Evolutionary conservation across 2,797 vertebrate species (phyloP).

Genomic region (Rhadinocentrus ornatus): DNA sequence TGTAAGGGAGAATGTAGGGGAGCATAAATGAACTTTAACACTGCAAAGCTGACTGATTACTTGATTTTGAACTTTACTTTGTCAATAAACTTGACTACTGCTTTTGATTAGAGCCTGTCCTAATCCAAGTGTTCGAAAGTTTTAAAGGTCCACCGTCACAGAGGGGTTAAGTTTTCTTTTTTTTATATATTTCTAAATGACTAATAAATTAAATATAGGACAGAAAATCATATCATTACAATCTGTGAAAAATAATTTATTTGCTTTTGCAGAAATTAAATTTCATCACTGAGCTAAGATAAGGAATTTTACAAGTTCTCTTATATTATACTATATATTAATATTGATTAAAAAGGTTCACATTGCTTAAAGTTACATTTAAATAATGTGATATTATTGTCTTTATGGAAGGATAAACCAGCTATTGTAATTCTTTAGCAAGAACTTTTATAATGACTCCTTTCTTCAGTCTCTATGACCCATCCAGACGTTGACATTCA

Average conservation of each 20-base stretch:
- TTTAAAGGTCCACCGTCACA: not conserved
- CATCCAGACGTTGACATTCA: constrained; percentile 8
- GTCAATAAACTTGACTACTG: too few relatives aligned
- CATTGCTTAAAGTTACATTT: not conserved
- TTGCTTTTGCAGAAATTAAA: not conserved
- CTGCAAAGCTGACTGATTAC: not conserved
- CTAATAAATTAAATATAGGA: not conserved
- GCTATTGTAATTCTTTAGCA: not conserved
- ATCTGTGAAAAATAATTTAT: not conserved
- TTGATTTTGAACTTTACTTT: not conserved
- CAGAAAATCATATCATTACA: not conserved
- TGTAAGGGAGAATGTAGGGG: too few relatives aligned
- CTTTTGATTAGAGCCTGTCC: not conserved
- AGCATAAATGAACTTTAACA: too few relatives aligned
- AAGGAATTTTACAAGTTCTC: not conserved
- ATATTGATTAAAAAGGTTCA: too few relatives aligned
- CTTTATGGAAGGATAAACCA: not conserved
- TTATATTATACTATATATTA: too few relatives aligned
- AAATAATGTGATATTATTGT: not conserved
- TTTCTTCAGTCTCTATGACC: not conserved
- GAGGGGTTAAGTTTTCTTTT: not conserved
- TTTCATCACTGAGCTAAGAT: not conserved
- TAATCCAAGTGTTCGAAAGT: not conserved
- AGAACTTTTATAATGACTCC: not conserved
- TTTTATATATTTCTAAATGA: not conserved